These are phyloP conservation scores for Cataglyphis cursor DNA, from an alignment of 2,888 invertebrate genomes.

Conservation along the genomic window DNA sequence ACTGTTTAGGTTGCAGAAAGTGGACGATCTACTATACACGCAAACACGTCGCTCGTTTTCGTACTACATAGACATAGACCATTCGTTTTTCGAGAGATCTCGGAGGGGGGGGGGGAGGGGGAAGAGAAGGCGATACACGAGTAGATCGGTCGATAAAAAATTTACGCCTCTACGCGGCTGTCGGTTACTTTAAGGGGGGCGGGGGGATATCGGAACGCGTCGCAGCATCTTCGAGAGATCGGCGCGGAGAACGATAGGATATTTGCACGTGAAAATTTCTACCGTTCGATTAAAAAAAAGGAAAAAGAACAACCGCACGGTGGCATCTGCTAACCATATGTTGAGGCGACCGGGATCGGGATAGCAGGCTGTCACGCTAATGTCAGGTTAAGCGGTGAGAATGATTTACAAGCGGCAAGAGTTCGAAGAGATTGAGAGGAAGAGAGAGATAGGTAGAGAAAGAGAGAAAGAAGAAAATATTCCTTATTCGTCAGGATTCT, in stretches of 20 bases:
- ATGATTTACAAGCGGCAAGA: conserved; percentile 77
- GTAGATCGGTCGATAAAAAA: conserved; percentile 3
- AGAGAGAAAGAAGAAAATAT: neutral
- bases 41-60: conserved; percentile 18
- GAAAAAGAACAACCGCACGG: conserved; percentile 49
- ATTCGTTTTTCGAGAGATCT: conserved; percentile 45
- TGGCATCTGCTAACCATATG: conserved; percentile 78
- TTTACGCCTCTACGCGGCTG: neutral
- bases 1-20: conserved; percentile 63
- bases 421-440: conserved; percentile 51
- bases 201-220: neutral
- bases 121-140: neutral
- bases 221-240: neutral
- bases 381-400: conserved; percentile 78
- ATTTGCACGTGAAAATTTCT: conserved; percentile 71
- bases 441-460: neutral
- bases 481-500: conserved; percentile 13
- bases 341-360: conserved; percentile 73
- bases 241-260: neutral
- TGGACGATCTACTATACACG: conserved; percentile 12
- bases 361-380: conserved; percentile 78
- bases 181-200: neutral
- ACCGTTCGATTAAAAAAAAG: conserved; percentile 65
- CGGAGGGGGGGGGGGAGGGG: neutral
- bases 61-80: neutral